Conservation (phyloP, 2,888 invertebrate genomes). For the Ceraclea dissimilis region DNA sequence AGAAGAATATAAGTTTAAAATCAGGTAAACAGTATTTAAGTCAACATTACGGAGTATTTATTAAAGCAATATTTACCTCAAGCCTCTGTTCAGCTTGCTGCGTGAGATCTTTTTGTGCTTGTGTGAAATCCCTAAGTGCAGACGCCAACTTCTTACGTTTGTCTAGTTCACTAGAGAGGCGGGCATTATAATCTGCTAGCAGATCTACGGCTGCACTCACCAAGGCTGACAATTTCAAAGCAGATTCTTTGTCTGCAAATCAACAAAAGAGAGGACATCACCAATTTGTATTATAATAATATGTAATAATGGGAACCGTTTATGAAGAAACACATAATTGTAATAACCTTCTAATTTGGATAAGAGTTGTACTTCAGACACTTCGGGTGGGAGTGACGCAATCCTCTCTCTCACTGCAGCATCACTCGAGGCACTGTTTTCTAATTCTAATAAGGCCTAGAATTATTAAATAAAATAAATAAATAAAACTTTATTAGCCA, state of each 20-base stretch:
- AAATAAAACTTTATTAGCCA: too few relatives aligned
- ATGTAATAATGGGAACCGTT: too few relatives aligned
- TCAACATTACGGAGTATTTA: too few relatives aligned
- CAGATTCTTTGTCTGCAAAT: slow-evolving; percentile 67
- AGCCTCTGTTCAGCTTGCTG: slow-evolving; percentile 80
- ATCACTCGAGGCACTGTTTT: slow-evolving; percentile 93
- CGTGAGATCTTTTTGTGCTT: slow-evolving; percentile 77
- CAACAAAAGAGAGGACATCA: not conserved
- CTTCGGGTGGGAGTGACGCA: slow-evolving; percentile 88
- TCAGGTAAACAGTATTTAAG: too few relatives aligned
- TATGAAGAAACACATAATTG: too few relatives aligned
- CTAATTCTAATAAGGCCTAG: slow-evolving; percentile 69
- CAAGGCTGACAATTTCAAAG: slow-evolving; percentile 67
- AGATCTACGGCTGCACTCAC: slow-evolving; percentile 85
- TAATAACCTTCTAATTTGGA: slow-evolving; percentile 72
- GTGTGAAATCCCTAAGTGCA: slow-evolving; percentile 83
- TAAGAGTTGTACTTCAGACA: slow-evolving; percentile 83
- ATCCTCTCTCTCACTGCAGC: slow-evolving; percentile 87
- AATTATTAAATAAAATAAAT: too few relatives aligned
- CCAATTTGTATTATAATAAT: too few relatives aligned
- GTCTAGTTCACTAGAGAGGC: slow-evolving; percentile 82
- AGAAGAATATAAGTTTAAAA: not conserved
- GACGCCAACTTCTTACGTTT: slow-evolving; percentile 77
- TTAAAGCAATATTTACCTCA: too few relatives aligned
- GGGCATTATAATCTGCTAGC: slow-evolving; percentile 81